These are phyloP conservation scores for Promerops cafer DNA, from an alignment of 2,113 vertebrate species.

Conservation along the genomic window DNA sequence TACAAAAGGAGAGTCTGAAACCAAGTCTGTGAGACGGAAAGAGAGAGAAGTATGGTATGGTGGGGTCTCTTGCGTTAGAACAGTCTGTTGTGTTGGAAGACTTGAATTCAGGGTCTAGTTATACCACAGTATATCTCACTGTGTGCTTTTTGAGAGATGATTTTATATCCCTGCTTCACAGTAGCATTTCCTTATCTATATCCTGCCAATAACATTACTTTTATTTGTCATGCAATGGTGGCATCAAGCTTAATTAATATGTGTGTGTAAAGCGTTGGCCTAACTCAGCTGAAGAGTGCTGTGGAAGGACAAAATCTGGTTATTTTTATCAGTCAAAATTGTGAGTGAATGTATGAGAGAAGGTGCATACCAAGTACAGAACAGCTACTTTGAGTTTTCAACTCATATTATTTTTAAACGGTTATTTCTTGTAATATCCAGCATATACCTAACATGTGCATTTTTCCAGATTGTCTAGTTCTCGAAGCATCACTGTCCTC, in stretches of 20 bases:
- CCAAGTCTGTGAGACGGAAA: constrained; percentile 21
- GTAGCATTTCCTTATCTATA: neutral
- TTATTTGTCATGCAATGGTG: neutral
- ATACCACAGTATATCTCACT: neutral
- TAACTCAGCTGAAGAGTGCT: neutral
- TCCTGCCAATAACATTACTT: neutral
- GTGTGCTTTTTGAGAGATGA: neutral
- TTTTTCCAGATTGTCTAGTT: constrained; percentile 64
- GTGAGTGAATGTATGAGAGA: neutral
- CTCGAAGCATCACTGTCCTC: constrained; percentile 57
- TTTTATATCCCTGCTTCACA: neutral
- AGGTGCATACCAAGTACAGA: neutral
- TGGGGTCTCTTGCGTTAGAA: neutral
- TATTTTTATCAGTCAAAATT: neutral
- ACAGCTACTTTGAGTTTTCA: neutral
- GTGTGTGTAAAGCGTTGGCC: neutral
- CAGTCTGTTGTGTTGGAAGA: neutral
- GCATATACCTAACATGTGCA: neutral
- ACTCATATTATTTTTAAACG: neutral
- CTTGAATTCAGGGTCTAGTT: neutral
- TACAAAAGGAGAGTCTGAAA: constrained; percentile 46
- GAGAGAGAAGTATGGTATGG: neutral
- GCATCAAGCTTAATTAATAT: neutral
- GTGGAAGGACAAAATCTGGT: neutral
- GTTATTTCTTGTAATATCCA: neutral